Evolutionary conservation across 2,888 invertebrate genomes (phyloP).

Genomic region (Spialia ferax): DNA sequence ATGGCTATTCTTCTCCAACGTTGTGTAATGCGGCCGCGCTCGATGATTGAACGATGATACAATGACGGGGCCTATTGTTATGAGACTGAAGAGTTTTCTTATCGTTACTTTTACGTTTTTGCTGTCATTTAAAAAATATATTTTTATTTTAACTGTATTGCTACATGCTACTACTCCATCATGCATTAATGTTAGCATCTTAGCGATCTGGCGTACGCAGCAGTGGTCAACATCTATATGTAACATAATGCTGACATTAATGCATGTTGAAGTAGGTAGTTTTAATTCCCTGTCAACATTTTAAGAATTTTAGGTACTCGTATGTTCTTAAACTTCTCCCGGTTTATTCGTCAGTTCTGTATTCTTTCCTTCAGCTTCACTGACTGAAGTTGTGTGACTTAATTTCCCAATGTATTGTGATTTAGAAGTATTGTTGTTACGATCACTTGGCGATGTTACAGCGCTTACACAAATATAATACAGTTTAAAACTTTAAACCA

Average conservation of each 20-base stretch:
- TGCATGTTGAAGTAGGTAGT: too few species aligned
- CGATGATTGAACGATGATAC: slow-evolving; percentile 6
- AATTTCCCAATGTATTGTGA: background rate
- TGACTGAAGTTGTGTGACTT: too few species aligned
- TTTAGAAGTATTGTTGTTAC: background rate
- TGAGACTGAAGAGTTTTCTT: slow-evolving; percentile 3
- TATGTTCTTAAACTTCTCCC: too few species aligned
- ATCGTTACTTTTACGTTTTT: background rate
- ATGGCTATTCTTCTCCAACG: background rate
- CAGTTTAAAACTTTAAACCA: background rate
- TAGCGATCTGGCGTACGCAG: too few species aligned
- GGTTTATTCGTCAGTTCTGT: too few species aligned
- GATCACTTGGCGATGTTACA: background rate
- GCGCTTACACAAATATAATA: background rate
- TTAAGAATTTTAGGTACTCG: too few species aligned
- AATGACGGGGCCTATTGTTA: slow-evolving; percentile 7
- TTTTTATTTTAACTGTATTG: background rate
- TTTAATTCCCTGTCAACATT: too few species aligned
- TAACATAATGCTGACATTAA: too few species aligned
- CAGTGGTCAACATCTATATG: too few species aligned
- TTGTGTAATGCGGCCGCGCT: background rate
- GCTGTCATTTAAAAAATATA: background rate
- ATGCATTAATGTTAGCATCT: too few species aligned
- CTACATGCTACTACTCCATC: too few species aligned
- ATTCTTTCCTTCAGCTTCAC: too few species aligned